A percentile compares a stretch with the other conserved stretches of the same genome.
These are phyloP conservation scores for Eristalis pertinax DNA, from an alignment of 2,888 invertebrate genomes.

Conservation along the genomic window DNA sequence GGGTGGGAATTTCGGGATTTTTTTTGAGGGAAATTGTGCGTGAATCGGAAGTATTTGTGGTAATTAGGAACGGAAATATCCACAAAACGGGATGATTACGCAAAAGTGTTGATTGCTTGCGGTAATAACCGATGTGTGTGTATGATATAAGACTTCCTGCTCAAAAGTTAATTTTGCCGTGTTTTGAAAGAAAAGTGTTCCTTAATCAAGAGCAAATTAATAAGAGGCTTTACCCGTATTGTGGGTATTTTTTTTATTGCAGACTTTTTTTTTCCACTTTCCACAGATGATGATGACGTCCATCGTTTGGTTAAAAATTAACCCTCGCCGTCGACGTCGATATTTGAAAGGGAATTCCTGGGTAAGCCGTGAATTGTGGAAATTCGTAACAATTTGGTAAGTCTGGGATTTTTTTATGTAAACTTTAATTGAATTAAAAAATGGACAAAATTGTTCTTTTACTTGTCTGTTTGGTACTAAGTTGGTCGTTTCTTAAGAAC, in stretches of 20 bases:
- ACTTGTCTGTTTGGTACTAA: too few relatives aligned
- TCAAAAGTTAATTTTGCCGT: too few relatives aligned
- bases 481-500: too few relatives aligned
- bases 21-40: constrained; percentile 4
- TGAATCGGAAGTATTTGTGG: neutral
- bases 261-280: too few relatives aligned
- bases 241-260: too few relatives aligned
- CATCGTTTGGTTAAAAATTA: too few relatives aligned
- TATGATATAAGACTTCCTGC: neutral
- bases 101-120: neutral
- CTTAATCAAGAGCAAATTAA: neutral
- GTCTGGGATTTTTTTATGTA: too few relatives aligned
- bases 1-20: neutral
- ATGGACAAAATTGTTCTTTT: too few relatives aligned
- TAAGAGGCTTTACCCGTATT: too few relatives aligned
- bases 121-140: neutral
- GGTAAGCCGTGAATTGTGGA: neutral
- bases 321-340: neutral
- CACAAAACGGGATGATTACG: neutral
- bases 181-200: too few relatives aligned
- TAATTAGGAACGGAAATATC: neutral
- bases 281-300: too few relatives aligned
- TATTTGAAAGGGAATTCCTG: neutral
- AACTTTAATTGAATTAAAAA: too few relatives aligned
- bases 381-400: neutral